Evolutionary conservation across 1,140 invertebrate genomes (phyloP).

Genomic region (Cotesia chilonis): DNA sequence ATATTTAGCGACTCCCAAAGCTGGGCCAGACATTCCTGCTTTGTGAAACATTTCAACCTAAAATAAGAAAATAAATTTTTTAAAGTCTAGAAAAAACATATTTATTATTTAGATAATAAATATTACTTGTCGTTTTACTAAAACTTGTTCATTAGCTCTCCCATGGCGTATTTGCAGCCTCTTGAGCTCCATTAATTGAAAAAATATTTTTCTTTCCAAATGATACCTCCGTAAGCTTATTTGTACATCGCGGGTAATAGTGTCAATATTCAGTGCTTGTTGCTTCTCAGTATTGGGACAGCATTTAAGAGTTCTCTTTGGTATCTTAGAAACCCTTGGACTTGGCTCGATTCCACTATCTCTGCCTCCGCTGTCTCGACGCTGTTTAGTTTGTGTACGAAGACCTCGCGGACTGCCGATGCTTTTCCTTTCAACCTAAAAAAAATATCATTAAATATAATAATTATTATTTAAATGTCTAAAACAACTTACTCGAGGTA

Average conservation of each 20-base stretch:
- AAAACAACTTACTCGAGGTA: constrained; percentile 52
- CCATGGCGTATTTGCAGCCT: constrained; percentile 89
- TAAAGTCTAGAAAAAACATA: background rate
- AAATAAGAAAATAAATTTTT: constrained; percentile 27
- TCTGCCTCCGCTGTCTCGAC: constrained; percentile 58
- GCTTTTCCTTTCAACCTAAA: constrained; percentile 19
- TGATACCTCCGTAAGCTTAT: constrained; percentile 75
- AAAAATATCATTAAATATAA: constrained; percentile 1
- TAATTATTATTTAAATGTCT: background rate
- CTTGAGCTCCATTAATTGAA: constrained; percentile 92
- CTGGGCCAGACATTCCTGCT: constrained; percentile 60
- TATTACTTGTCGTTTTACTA: constrained; percentile 81
- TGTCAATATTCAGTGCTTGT: constrained; percentile 58
- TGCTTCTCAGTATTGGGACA: constrained; percentile 59
- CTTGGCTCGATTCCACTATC: constrained; percentile 65
- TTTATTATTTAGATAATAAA: background rate
- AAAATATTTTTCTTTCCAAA: constrained; percentile 91
- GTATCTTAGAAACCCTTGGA: constrained; percentile 61
- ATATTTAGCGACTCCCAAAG: constrained; percentile 61
- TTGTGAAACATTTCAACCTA: constrained; percentile 64
- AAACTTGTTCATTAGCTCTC: constrained; percentile 85
- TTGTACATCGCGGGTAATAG: constrained; percentile 60
- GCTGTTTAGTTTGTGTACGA: constrained; percentile 47
- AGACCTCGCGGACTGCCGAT: constrained; percentile 39
- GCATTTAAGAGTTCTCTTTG: constrained; percentile 54